Percentiles rank a stretch among this genome's conserved stretches.
phyloP scores from a whole-genome alignment of 2,113 vertebrate species.

The Microtus oregoni region DNA sequence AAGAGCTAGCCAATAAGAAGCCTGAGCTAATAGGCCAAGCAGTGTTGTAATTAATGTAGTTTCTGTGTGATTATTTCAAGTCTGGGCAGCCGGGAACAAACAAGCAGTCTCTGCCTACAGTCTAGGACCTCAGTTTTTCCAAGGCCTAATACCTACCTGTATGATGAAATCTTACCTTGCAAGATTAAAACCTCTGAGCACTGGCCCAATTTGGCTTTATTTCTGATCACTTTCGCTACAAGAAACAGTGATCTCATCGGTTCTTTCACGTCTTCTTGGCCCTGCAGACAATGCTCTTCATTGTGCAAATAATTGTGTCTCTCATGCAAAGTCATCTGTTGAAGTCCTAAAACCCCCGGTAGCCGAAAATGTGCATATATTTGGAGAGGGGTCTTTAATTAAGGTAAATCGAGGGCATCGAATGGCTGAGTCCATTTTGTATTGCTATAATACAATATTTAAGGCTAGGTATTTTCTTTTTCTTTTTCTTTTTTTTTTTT shows the following conservation, averaged over 20 bases:
- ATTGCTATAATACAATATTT: not conserved
- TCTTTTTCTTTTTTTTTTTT: too few relatives aligned
- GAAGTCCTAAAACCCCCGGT: not conserved
- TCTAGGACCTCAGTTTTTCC: not conserved
- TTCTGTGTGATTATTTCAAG: too few relatives aligned
- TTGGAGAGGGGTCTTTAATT: not conserved
- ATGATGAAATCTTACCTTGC: not conserved
- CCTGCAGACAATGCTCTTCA: not conserved
- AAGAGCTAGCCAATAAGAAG: too few relatives aligned
- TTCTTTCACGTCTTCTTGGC: not conserved
- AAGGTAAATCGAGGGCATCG: constrained; percentile 14
- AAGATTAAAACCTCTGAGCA: not conserved
- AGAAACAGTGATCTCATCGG: not conserved
- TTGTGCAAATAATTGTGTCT: not conserved
- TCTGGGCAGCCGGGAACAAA: too few relatives aligned
- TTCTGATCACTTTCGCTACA: not conserved
- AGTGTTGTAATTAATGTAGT: too few relatives aligned
- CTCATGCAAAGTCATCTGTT: not conserved
- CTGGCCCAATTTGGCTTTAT: not conserved
- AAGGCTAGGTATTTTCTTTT: not conserved
- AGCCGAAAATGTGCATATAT: not conserved
- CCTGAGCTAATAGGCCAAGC: too few relatives aligned
- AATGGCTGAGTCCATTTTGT: not conserved
- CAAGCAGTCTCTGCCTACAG: too few relatives aligned
- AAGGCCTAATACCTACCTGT: not conserved